A percentile compares a stretch with the other conserved stretches of the same genome.
These are phyloP conservation scores for Illadopsis cleaveri DNA, from an alignment of 2,113 vertebrate genomes.

Conservation along the genomic window DNA sequence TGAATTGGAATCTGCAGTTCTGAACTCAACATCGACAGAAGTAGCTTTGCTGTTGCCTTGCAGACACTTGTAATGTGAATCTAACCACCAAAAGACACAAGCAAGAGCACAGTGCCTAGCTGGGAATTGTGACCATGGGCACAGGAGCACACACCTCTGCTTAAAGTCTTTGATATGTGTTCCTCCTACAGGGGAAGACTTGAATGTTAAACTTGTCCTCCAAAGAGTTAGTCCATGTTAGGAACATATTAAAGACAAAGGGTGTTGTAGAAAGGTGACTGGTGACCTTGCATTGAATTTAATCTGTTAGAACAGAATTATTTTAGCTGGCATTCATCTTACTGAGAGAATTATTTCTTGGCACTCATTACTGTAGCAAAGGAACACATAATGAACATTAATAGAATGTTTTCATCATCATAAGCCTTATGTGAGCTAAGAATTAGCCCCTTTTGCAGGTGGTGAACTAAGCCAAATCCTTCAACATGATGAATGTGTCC, in stretches of 20 bases:
- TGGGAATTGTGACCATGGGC: background rate
- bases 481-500: conserved; percentile 36
- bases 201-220: background rate
- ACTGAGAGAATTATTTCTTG: conserved; percentile 48
- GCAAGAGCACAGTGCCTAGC: background rate
- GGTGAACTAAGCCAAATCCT: conserved; percentile 42
- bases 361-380: conserved; percentile 22
- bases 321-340: conserved; percentile 48
- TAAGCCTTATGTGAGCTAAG: conserved; percentile 47
- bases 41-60: background rate
- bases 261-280: background rate
- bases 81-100: background rate
- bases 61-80: background rate
- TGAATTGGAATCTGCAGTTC: background rate
- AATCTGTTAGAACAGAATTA: conserved; percentile 51
- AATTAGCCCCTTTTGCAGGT: conserved; percentile 56
- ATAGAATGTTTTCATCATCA: conserved; percentile 64
- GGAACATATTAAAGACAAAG: background rate
- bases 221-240: background rate
- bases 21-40: background rate
- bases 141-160: background rate
- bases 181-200: background rate
- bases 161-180: background rate
- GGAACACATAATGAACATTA: conserved; percentile 64
- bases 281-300: conserved; percentile 42